Evolutionary conservation across 2,888 invertebrate genomes (phyloP).

Genomic region (Hyalella azteca): DNA sequence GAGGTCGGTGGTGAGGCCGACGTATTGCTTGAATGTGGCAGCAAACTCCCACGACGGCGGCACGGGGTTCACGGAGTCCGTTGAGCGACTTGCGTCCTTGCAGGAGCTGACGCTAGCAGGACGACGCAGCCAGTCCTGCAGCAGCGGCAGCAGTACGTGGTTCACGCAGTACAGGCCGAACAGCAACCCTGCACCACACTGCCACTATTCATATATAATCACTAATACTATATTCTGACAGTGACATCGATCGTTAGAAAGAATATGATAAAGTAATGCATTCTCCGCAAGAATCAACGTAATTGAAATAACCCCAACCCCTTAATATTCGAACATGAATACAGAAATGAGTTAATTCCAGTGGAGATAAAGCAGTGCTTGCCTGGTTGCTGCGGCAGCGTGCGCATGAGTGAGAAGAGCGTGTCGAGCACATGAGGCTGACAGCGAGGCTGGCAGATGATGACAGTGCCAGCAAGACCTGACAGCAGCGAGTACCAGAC

Average conservation of each 20-base stretch:
- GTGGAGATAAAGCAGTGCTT: slow-evolving; percentile 35
- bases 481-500: slow-evolving; percentile 90
- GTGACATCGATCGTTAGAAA: too few relatives aligned
- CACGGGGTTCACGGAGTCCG: slow-evolving; percentile 90
- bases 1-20: slow-evolving; percentile 88
- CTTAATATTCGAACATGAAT: too few relatives aligned
- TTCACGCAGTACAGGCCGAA: slow-evolving; percentile 93
- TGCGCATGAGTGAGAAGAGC: slow-evolving; percentile 81
- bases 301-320: too few relatives aligned
- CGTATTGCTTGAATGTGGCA: slow-evolving; percentile 93
- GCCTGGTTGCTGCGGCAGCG: slow-evolving; percentile 76
- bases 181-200: slow-evolving; percentile 72
- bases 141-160: slow-evolving; percentile 86
- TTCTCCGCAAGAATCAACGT: too few relatives aligned
- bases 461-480: slow-evolving; percentile 69
- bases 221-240: too few relatives aligned
- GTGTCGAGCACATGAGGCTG: slow-evolving; percentile 88
- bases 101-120: slow-evolving; percentile 69
- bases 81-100: slow-evolving; percentile 87
- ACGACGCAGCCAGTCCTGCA: slow-evolving; percentile 89
- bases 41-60: slow-evolving; percentile 74
- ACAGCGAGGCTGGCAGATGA: slow-evolving; percentile 76
- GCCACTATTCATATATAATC: not conserved
- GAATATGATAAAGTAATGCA: too few relatives aligned
- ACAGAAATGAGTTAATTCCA: too few relatives aligned